phyloP scores from a whole-genome alignment of 2,797 vertebrate genomes.

The Brachyrhaphis roseni region DNA sequence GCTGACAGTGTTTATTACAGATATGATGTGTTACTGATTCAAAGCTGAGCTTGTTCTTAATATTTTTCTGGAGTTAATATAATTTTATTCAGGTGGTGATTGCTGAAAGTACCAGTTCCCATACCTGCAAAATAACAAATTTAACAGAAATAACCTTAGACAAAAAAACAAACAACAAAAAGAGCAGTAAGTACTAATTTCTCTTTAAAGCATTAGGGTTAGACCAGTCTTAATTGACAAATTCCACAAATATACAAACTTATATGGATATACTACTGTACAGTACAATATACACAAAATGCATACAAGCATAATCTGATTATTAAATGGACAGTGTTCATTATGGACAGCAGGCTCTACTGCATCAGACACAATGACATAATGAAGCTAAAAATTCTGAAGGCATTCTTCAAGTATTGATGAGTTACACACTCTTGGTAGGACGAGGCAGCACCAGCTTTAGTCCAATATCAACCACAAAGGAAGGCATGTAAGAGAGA shows the following conservation, averaged over 20 bases:
- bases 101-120: neutral
- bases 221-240: neutral
- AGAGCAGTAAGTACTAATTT: neutral
- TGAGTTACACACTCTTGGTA: slow-evolving; percentile 77
- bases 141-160: neutral
- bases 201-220: neutral
- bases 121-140: neutral
- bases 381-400: slow-evolving; percentile 8
- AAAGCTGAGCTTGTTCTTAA: too few species aligned
- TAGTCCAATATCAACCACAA: slow-evolving; percentile 85
- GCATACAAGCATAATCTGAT: slow-evolving; percentile 3
- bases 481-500: slow-evolving; percentile 90
- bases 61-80: neutral
- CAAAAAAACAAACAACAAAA: neutral
- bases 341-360: slow-evolving; percentile 9
- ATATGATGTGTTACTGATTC: too few species aligned
- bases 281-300: slow-evolving; percentile 16
- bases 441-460: slow-evolving; percentile 88
- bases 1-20: neutral
- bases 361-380: slow-evolving; percentile 29
- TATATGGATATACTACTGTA: neutral
- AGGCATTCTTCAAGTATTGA: slow-evolving; percentile 4
- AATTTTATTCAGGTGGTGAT: neutral
- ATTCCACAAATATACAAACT: neutral
- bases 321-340: slow-evolving; percentile 13